Evolutionary conservation across 2,888 invertebrate species (phyloP), one percentile per base, ranked within the genome.

Genomic region (Macrosoma leucophasiata): DNA sequence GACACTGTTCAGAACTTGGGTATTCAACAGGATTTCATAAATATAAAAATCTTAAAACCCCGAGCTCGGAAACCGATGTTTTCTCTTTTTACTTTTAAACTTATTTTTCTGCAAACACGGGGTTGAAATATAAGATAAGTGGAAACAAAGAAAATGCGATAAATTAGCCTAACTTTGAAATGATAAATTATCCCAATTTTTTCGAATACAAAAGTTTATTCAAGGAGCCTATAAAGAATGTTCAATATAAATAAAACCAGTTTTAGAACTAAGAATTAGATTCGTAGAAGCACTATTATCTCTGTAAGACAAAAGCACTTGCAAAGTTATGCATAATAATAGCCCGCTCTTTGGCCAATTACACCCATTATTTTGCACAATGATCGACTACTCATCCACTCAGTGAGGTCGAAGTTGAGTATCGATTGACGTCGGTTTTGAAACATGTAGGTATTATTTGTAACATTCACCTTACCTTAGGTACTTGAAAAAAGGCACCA

Each of bases 251-350:
- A n/a, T n/a, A n/a, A n/a, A n/a, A n/a, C n/a, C n/a, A n/a, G n/a
- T n/a, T n/a, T n/a, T n/a, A n/a, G n/a, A n/a, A n/a, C n/a, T n/a
- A n/a, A n/a, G n/a, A n/a, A n/a, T n/a, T n/a, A 62, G 59, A 65
- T 70, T 64, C 65, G 58, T 54, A 50, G 54, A 56, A 58, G 48
- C 54, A 59, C 65, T 66, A 65, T 68, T 65, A 64, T 55, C 54
- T 55, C 45, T 41, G 39, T 37, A 50, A 48, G 54, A 45, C 46
- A 58, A 67, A 57, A 62, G 63, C 62, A 50, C 65, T 70, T 50
- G 59, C 60, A 58, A 72, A 75, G 70, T 72, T 73, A 72, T 75
- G 76, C 75, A 75, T 73, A 72, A 68, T 72, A 76, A 76, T 75
- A 68, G 65, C 57, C 63, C 55, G 58, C 67, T 64, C 67, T 67